phyloP scores from a whole-genome alignment of 2,113 vertebrate species.

The Anser brachyrhynchus region DNA sequence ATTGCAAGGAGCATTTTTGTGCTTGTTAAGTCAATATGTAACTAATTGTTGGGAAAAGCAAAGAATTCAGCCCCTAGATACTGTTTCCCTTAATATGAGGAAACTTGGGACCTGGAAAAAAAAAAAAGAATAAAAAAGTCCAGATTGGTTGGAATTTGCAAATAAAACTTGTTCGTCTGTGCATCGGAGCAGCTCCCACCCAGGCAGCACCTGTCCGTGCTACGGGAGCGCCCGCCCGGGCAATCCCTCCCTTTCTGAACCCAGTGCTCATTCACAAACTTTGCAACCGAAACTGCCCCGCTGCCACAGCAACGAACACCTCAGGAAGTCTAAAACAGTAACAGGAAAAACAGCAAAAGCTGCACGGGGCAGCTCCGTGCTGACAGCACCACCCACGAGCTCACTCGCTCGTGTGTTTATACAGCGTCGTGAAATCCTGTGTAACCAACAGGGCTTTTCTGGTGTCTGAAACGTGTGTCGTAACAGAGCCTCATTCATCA shows the following conservation, averaged over 20 bases:
- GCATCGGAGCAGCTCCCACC: neutral
- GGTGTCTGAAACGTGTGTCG: rapidly evolving
- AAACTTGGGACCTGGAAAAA: neutral
- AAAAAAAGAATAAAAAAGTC: neutral
- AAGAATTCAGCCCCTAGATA: neutral
- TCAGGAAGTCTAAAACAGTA: neutral
- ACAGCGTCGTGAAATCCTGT: neutral
- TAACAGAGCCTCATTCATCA: neutral
- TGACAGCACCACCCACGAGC: neutral
- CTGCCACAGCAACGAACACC: neutral
- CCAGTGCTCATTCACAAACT: neutral
- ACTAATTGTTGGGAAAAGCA: neutral
- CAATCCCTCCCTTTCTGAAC: neutral
- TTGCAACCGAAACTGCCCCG: neutral
- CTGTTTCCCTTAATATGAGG: neutral
- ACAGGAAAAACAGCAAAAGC: neutral
- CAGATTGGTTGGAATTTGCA: neutral
- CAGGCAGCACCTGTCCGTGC: neutral
- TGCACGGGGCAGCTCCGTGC: neutral
- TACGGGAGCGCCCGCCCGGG: rapidly evolving
- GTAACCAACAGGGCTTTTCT: neutral
- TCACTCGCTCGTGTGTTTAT: rapidly evolving
- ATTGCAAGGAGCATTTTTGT: conserved; percentile 19
- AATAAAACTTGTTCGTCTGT: neutral
- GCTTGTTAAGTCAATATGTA: conserved; percentile 9